A percentile compares a stretch with the other conserved stretches of the same genome.
Conservation (phyloP, 2,888 invertebrate genomes). For the Apeira syringaria region DNA sequence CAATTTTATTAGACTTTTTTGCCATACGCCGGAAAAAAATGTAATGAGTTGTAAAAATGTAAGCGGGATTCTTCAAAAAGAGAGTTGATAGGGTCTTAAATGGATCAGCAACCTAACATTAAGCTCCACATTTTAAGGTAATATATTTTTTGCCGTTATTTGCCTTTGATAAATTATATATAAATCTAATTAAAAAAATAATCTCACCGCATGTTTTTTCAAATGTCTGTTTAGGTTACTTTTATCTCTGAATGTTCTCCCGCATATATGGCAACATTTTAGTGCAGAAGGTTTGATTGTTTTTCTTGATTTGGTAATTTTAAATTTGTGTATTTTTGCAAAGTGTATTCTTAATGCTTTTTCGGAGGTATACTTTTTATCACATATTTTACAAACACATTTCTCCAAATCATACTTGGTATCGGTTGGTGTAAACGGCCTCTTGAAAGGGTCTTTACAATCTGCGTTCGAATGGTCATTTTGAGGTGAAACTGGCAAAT, state of each 20-base stretch:
- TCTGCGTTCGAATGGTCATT: not conserved
- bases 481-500: slow-evolving; percentile 1
- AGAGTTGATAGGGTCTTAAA: too few species aligned
- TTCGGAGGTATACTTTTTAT: slow-evolving; percentile 41
- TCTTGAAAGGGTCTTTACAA: slow-evolving; percentile 18
- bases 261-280: slow-evolving; percentile 52
- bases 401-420: slow-evolving; percentile 46
- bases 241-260: slow-evolving; percentile 30
- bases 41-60: too few species aligned
- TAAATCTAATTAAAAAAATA: too few species aligned
- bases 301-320: slow-evolving; percentile 16
- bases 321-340: slow-evolving; percentile 42
- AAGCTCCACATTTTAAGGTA: too few species aligned
- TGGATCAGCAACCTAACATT: too few species aligned
- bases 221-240: slow-evolving; percentile 46
- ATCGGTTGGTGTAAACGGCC: slow-evolving; percentile 26
- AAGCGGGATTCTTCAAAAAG: too few species aligned
- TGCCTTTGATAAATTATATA: too few species aligned
- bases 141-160: too few species aligned
- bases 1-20: too few species aligned
- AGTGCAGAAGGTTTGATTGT: not conserved
- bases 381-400: slow-evolving; percentile 54
- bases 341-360: slow-evolving; percentile 51
- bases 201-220: slow-evolving; percentile 44
- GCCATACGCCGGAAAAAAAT: too few species aligned